A percentile compares a stretch with the other conserved stretches of the same genome.
Evolutionary conservation across 2,797 vertebrate genomes (phyloP).

Genomic region (Anguilla megastoma): DNA sequence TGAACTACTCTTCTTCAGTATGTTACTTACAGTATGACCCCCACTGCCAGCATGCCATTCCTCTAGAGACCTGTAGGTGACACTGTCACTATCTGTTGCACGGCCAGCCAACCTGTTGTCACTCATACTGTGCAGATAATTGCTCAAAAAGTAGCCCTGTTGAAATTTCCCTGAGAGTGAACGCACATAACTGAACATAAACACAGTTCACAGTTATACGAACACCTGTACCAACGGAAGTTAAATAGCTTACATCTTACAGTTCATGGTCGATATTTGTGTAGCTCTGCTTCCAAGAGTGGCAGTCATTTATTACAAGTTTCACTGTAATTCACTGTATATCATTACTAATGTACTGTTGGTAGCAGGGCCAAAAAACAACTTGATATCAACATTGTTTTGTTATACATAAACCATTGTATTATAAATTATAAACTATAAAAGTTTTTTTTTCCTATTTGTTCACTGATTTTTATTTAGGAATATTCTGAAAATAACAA

Average conservation of each 20-base stretch:
- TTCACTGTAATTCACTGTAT: background rate
- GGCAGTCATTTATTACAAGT: conserved; percentile 61
- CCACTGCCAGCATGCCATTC: background rate
- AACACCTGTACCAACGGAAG: too few relatives aligned
- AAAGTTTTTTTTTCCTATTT: background rate
- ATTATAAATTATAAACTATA: too few relatives aligned
- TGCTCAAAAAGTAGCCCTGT: background rate
- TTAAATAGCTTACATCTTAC: background rate
- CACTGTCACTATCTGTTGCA: background rate
- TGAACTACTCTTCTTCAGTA: background rate
- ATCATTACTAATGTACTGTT: background rate
- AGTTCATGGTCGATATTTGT: conserved; percentile 23
- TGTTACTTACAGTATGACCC: background rate
- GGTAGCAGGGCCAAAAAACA: background rate
- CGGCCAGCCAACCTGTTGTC: background rate
- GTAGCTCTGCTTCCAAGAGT: conserved; percentile 75
- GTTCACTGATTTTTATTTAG: background rate
- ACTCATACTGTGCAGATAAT: background rate
- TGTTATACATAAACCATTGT: too few relatives aligned
- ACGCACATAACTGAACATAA: too few relatives aligned
- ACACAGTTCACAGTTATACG: too few relatives aligned
- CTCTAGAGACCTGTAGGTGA: background rate
- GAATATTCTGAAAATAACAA: background rate
- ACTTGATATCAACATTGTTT: background rate
- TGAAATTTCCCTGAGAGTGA: background rate